A percentile compares a stretch with the other conserved stretches of the same genome.
Evolutionary conservation across 1,140 invertebrate genomes (phyloP).

Genomic region (Micrasema minimum): DNA sequence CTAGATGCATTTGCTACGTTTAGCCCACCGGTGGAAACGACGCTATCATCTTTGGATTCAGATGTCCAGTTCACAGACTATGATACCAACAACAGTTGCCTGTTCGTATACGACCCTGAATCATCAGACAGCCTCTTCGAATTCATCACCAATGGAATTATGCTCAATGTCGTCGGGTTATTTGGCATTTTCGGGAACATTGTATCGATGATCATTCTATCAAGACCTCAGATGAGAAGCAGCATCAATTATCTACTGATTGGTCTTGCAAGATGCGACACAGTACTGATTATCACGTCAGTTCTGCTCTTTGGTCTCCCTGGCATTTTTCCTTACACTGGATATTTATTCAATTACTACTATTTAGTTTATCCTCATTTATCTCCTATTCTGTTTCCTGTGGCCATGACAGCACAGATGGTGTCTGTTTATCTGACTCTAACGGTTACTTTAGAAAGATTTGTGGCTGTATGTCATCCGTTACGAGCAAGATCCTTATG

Average conservation of each 20-base stretch:
- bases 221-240: slow-evolving; percentile 91
- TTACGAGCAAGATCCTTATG: slow-evolving; percentile 88
- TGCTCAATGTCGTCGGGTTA: slow-evolving; percentile 83
- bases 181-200: slow-evolving; percentile 91
- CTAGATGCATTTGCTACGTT: slow-evolving; percentile 25
- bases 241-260: slow-evolving; percentile 94
- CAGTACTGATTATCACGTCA: slow-evolving; percentile 86
- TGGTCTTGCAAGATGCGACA: slow-evolving; percentile 91
- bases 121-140: slow-evolving; percentile 72
- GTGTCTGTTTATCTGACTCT: slow-evolving; percentile 95
- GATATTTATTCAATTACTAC: slow-evolving; percentile 80
- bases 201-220: slow-evolving; percentile 90
- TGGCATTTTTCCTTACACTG: slow-evolving; percentile 84
- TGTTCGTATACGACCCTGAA: slow-evolving; percentile 62
- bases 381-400: slow-evolving; percentile 85
- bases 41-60: slow-evolving; percentile 11
- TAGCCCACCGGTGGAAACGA: slow-evolving; percentile 16
- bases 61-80: slow-evolving; percentile 10
- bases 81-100: slow-evolving; percentile 38
- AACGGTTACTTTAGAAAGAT: slow-evolving; percentile 94
- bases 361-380: slow-evolving; percentile 83
- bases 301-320: slow-evolving; percentile 88
- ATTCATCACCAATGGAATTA: slow-evolving; percentile 86
- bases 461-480: slow-evolving; percentile 96
- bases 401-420: slow-evolving; percentile 89